These are phyloP conservation scores for Thyatira batis DNA, from an alignment of 2,888 invertebrate genomes.

Conservation along the genomic window DNA sequence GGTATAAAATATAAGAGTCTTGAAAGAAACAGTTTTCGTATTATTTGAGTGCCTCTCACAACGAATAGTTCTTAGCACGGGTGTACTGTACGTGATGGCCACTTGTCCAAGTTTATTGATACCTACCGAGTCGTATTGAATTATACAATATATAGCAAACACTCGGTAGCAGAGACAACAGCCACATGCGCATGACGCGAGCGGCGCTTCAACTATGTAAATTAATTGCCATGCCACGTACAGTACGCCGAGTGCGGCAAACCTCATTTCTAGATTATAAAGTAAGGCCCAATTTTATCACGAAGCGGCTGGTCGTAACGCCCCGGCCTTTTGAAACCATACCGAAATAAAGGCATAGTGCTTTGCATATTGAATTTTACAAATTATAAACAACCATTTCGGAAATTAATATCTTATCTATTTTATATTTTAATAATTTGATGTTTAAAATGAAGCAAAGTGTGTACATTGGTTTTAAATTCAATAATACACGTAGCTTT, in stretches of 20 bases:
- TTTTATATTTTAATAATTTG: too few species aligned
- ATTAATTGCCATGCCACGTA: conserved; percentile 55
- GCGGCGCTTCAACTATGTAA: conserved; percentile 58
- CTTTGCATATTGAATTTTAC: neutral
- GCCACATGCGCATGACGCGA: conserved; percentile 34
- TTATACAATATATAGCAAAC: neutral
- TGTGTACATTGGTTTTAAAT: too few species aligned
- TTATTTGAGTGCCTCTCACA: neutral
- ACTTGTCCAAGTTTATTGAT: neutral
- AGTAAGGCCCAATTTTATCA: conserved; percentile 20
- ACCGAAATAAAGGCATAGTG: neutral
- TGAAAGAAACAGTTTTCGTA: too few species aligned
- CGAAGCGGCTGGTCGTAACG: neutral
- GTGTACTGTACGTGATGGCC: neutral
- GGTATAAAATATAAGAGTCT: too few species aligned
- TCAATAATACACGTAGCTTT: neutral
- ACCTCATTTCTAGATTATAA: conserved; percentile 36
- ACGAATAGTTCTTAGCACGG: neutral
- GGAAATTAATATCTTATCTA: too few species aligned
- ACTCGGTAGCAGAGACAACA: conserved; percentile 18
- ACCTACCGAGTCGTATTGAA: neutral
- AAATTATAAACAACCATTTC: too few species aligned
- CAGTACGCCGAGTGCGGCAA: conserved; percentile 36
- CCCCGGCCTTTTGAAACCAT: neutral
- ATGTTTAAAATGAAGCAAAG: too few species aligned